These are phyloP conservation scores for Pteropus alecto DNA, from an alignment of 2,113 vertebrate species.

Conservation along the genomic window DNA sequence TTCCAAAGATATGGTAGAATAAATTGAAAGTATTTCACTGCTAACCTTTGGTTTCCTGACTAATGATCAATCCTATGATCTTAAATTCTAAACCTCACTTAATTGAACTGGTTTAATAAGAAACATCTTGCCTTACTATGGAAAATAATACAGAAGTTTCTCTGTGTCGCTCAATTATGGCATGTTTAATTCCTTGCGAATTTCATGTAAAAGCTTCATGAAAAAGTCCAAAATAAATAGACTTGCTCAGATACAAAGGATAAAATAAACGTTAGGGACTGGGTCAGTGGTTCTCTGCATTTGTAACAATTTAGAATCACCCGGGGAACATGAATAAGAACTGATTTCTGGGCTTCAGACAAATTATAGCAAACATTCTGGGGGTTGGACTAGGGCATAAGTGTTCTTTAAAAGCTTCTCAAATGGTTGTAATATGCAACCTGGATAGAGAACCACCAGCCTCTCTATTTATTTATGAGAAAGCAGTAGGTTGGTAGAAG, in stretches of 20 bases:
- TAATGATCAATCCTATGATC: not conserved
- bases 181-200: not conserved
- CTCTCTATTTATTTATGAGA: not conserved
- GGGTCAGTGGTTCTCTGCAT: not conserved
- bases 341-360: not conserved
- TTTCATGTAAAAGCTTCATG: not conserved
- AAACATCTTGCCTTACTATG: not conserved
- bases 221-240: not conserved
- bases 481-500: not conserved
- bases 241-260: not conserved
- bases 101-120: constrained; percentile 15
- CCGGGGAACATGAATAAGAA: not conserved
- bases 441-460: not conserved
- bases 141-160: constrained; percentile 12
- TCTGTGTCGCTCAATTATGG: not conserved
- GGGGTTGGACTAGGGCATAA: not conserved
- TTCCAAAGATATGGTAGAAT: not conserved
- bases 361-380: not conserved
- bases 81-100: not conserved
- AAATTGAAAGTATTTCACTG: not conserved
- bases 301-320: constrained; percentile 14
- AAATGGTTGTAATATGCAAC: not conserved
- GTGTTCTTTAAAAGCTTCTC: not conserved
- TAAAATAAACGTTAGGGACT: not conserved
- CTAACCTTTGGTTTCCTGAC: not conserved